These are phyloP conservation scores for Cygnus olor DNA, from an alignment of 2,797 vertebrate genomes.

Conservation along the genomic window DNA sequence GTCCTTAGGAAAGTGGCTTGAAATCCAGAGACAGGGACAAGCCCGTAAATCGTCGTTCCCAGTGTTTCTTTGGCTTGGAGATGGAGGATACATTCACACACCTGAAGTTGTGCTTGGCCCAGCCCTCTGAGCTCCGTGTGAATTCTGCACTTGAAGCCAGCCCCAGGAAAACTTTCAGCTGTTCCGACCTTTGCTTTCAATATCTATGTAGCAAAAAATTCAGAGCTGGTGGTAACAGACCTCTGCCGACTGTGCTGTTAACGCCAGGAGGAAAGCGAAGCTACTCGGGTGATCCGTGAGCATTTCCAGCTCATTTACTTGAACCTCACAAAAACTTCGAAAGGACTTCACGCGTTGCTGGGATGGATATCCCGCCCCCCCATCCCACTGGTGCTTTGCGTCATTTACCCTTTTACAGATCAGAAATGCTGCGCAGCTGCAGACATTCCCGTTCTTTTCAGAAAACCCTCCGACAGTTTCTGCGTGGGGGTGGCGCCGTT, in stretches of 20 bases:
- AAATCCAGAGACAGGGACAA: background rate
- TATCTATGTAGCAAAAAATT: background rate
- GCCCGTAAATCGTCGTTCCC: background rate
- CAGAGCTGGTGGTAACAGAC: background rate
- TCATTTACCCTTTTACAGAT: background rate
- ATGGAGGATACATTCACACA: background rate
- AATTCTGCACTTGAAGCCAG: background rate
- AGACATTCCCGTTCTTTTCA: background rate
- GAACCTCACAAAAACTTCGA: background rate
- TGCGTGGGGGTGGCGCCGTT: background rate
- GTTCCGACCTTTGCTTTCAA: background rate
- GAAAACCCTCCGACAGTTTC: background rate
- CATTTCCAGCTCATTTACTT: background rate
- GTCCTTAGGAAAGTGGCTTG: background rate
- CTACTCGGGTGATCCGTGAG: background rate
- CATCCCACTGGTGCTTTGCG: background rate
- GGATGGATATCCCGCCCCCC: background rate
- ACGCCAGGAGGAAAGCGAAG: background rate
- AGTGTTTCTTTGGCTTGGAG: background rate
- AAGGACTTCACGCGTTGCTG: background rate
- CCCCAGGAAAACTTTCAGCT: background rate
- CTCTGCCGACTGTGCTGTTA: background rate
- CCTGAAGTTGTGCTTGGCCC: background rate
- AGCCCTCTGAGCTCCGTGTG: background rate
- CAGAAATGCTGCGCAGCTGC: background rate